A percentile compares a stretch with the other conserved stretches of the same genome.
Evolutionary conservation across 2,888 invertebrate species (phyloP).

Genomic region (Perdita meconis): DNA sequence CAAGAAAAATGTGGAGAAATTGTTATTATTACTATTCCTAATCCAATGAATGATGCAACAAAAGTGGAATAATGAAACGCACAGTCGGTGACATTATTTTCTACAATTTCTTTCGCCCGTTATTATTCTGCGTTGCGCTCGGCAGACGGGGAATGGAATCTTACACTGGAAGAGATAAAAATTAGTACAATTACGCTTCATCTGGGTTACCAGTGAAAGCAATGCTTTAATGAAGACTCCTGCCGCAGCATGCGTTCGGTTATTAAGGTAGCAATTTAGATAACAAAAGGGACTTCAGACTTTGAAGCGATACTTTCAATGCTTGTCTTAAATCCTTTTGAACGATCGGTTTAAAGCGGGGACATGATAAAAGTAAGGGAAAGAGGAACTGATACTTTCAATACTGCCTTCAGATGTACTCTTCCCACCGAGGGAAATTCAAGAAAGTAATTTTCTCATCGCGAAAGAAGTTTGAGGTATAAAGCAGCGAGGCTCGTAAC

Average conservation of each 20-base stretch:
- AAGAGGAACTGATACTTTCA: background rate
- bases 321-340: constrained; percentile 10
- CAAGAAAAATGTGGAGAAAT: too few relatives aligned
- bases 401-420: background rate
- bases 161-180: constrained; percentile 11
- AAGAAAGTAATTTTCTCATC: background rate
- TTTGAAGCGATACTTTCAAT: constrained; percentile 16
- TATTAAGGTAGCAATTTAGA: constrained; percentile 15
- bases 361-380: background rate
- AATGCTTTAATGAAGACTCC: constrained; percentile 4
- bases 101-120: too few relatives aligned
- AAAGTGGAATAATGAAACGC: too few relatives aligned
- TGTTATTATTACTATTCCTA: too few relatives aligned
- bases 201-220: constrained; percentile 12
- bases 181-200: constrained; percentile 20
- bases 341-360: constrained; percentile 16
- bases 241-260: background rate
- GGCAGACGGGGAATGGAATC: constrained; percentile 4
- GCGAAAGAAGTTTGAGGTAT: background rate
- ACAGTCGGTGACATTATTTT: too few relatives aligned
- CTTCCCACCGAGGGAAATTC: constrained; percentile 3
- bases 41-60: too few relatives aligned
- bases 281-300: constrained; percentile 9
- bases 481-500: background rate
- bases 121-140: background rate